Evolutionary conservation across 1,140 invertebrate species (phyloP), one percentile per base, ranked within the genome.

Genomic region (Hyposmocoma kahamanoa): DNA sequence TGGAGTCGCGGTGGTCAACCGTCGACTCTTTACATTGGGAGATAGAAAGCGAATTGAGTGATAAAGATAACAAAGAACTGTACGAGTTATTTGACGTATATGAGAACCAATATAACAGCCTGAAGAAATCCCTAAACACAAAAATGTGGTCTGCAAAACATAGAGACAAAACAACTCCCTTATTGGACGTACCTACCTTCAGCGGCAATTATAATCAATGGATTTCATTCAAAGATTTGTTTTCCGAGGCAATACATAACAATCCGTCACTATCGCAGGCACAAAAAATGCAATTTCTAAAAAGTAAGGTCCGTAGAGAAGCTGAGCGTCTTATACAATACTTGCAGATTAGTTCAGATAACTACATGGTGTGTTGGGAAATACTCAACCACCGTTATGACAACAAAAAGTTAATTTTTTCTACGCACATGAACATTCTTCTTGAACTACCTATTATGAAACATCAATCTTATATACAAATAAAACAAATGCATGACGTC

Each of bases 201-300:
- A 9, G 15, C n/a, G 30, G 30, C 5, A 34, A 34, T 13, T 34
- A 42, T 26, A 44, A 30, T 18, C 42, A 44, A 10, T 44, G 42
- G 42, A 30, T 44, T 20, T 44, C 42, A 1, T 44, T 44, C 15
- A 44, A 44, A 30, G 42, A 44, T 13, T 19, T 44, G 17, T 44
- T 44, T 18, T 17, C 26, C 3, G 42, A 44, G 21, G 26, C 42
- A 2, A 18, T 44, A 5, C 42, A 44, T 18, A 44, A 44, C 26
- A 44, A 44, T 11, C 22, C 42, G n/a, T 9, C 42, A 17, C 17
- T 44, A 13, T 28, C 24, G 10, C 28, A 30, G 24, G 42, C 42
- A 1, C 42, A 44, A 18, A 44, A 44, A n/a, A 30, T 44, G 42
- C 42, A 44, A 19, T 19, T 19, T 44, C 17, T 44, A 3, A 44